phyloP scores from a whole-genome alignment of 1,140 invertebrate genomes.

The Megathymus violae region DNA sequence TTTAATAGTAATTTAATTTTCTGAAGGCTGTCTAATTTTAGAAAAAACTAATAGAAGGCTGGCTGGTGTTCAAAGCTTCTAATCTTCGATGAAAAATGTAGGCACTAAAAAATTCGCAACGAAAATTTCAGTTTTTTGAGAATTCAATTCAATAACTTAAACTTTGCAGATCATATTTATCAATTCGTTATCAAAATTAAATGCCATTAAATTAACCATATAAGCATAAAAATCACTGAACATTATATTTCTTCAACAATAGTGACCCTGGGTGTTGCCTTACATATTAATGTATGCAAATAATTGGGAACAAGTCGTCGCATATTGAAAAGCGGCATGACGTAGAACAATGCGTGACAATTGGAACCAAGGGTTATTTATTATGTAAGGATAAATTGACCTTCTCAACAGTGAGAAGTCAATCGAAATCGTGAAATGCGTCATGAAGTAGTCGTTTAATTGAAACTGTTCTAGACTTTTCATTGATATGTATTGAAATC shows the following conservation, averaged over 20 bases:
- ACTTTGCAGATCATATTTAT: no score
- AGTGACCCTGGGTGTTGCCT: slow-evolving; percentile 17
- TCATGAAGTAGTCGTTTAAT: slow-evolving; percentile 1
- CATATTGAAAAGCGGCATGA: slow-evolving; percentile 6
- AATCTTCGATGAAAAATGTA: no score
- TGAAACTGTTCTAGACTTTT: slow-evolving; percentile 3
- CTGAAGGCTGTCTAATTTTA: no score
- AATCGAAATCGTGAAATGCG: background rate
- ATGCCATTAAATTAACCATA: background rate
- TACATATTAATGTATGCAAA: slow-evolving; percentile 45
- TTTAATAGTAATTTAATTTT: no score
- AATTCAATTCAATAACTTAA: no score
- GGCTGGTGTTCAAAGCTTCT: no score
- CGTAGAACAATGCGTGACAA: slow-evolving; percentile 35
- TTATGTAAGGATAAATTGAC: slow-evolving; percentile 5
- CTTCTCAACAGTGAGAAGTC: background rate
- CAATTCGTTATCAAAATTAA: no score
- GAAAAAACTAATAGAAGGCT: no score
- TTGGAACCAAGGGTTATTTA: slow-evolving; percentile 37
- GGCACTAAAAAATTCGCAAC: no score
- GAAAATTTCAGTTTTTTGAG: no score
- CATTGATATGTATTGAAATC: no score
- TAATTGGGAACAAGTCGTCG: slow-evolving; percentile 34
- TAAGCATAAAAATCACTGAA: slow-evolving; percentile 32
- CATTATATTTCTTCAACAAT: slow-evolving; percentile 23